These are phyloP conservation scores for Dipodomys merriami DNA, from an alignment of 2,113 vertebrate genomes.

Conservation along the genomic window DNA sequence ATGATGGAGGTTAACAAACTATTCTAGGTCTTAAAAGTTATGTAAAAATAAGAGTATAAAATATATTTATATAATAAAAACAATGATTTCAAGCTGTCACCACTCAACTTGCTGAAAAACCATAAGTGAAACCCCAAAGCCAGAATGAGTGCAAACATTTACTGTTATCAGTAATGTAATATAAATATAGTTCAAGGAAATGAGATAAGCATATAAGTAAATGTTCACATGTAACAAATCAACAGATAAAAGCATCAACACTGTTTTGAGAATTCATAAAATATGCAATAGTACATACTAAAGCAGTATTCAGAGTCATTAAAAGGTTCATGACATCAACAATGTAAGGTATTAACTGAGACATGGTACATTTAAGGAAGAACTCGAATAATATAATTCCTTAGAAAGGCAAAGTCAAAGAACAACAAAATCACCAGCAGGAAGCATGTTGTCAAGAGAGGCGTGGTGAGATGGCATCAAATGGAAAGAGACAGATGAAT, in stretches of 20 bases:
- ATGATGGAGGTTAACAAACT: neutral
- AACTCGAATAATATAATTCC: no score
- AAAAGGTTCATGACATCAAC: neutral
- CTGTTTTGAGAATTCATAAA: neutral
- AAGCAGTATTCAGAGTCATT: neutral
- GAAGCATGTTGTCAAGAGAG: no score
- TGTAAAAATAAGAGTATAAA: neutral
- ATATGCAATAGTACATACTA: neutral
- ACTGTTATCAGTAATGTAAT: neutral
- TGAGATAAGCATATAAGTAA: slow-evolving; percentile 12
- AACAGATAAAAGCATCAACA: neutral
- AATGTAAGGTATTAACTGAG: neutral
- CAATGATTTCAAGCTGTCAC: neutral
- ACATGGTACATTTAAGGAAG: no score
- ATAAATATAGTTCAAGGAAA: slow-evolving; percentile 8
- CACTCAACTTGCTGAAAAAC: neutral
- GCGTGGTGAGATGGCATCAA: no score
- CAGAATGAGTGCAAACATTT: neutral
- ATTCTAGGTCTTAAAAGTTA: neutral
- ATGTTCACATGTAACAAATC: neutral
- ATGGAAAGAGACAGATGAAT: no score
- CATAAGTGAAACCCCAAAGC: neutral
- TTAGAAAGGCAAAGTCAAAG: no score
- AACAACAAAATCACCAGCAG: no score
- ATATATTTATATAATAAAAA: slow-evolving; percentile 1